phyloP scores from a whole-genome alignment of 2,888 invertebrate genomes.

The Leptopilina syphax region DNA sequence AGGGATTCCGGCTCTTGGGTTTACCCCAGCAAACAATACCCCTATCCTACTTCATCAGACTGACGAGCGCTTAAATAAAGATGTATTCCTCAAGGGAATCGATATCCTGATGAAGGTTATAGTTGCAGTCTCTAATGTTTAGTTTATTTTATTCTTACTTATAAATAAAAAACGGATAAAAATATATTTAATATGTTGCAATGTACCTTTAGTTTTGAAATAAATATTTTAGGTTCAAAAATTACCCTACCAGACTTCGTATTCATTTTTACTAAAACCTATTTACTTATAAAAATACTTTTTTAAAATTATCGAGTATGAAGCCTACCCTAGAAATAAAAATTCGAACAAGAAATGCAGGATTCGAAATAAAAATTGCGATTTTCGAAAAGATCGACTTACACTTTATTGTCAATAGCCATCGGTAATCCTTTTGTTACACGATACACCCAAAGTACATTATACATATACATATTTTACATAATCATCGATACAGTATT shows the following conservation, averaged over 20 bases:
- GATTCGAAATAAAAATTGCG: conserved; percentile 15
- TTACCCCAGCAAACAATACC: conserved; percentile 93
- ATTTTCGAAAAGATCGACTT: conserved; percentile 73
- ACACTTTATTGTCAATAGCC: conserved; percentile 74
- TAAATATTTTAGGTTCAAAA: no score
- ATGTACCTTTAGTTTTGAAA: no score
- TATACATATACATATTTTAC: conserved; percentile 76
- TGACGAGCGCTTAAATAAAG: conserved; percentile 89
- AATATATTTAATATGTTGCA: no score
- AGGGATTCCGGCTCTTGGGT: conserved; percentile 91
- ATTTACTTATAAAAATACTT: no score
- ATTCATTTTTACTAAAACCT: no score
- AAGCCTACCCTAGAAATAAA: no score
- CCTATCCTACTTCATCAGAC: conserved; percentile 93
- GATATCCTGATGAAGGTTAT: conserved; percentile 86
- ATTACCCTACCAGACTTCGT: no score
- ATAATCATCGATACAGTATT: conserved; percentile 67
- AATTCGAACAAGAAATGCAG: no score
- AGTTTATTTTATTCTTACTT: conserved; percentile 46
- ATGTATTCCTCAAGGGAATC: conserved; percentile 89
- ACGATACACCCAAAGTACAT: conserved; percentile 75
- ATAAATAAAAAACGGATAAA: no score
- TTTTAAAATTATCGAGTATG: no score
- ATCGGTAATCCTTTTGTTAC: conserved; percentile 70
- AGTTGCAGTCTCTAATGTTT: conserved; percentile 81